phyloP scores from a whole-genome alignment of 2,113 vertebrate genomes.

The Pipra filicauda region DNA sequence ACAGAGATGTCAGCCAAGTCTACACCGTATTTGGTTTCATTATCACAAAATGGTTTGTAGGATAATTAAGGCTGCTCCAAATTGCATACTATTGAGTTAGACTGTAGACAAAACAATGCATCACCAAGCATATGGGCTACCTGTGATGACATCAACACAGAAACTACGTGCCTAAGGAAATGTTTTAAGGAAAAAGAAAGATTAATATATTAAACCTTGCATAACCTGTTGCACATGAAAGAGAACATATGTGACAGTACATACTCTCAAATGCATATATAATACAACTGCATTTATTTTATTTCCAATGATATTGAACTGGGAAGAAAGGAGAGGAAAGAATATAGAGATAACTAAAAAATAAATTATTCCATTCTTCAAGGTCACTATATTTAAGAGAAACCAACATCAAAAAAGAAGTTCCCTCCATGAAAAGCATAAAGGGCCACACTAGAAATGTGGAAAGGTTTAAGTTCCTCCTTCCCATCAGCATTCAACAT shows the following conservation, averaged over 20 bases:
- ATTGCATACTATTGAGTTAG: slow-evolving; percentile 29
- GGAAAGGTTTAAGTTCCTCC: not conserved
- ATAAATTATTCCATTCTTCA: not conserved
- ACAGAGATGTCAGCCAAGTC: slow-evolving; percentile 28
- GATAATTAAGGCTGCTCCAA: slow-evolving; percentile 53
- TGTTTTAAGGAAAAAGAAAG: not conserved
- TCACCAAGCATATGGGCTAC: not conserved
- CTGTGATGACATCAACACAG: slow-evolving; percentile 31
- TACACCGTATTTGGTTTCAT: slow-evolving; percentile 40
- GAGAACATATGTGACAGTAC: not conserved
- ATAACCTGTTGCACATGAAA: slow-evolving; percentile 44
- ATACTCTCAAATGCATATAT: not conserved
- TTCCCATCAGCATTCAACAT: not conserved
- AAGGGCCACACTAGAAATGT: not conserved
- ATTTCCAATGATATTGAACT: not conserved
- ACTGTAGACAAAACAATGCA: slow-evolving; percentile 29
- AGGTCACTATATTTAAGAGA: not conserved
- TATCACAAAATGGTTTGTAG: slow-evolving; percentile 35
- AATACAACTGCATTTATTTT: not conserved
- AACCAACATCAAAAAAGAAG: not conserved
- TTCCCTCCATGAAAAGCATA: not conserved
- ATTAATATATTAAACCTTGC: not conserved
- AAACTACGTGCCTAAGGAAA: not conserved
- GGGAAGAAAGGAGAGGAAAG: not conserved
- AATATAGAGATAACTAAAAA: not conserved